Conservation (phyloP, 1,140 invertebrate genomes). For the Euglossa dilemma region DNA sequence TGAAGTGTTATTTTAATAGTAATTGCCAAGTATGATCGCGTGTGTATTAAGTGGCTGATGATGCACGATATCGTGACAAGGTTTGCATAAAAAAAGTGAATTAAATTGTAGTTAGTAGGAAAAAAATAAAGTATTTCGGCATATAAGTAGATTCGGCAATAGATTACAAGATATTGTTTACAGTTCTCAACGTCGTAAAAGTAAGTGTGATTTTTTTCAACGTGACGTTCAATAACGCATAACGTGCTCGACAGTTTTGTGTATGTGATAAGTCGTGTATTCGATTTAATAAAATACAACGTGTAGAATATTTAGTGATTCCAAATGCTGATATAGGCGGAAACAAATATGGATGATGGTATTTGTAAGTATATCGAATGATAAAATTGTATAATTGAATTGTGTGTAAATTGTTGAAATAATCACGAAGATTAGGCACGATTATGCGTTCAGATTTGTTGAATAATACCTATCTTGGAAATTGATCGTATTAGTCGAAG, state of each 20-base stretch:
- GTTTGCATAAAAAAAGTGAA: neutral
- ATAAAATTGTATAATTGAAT: neutral
- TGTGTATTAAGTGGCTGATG: neutral
- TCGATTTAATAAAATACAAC: neutral
- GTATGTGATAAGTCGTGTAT: neutral
- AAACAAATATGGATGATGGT: constrained; percentile 52
- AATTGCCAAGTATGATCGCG: too few relatives aligned
- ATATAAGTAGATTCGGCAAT: too few relatives aligned
- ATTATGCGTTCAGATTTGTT: neutral
- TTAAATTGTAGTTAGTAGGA: neutral
- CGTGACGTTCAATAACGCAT: too few relatives aligned
- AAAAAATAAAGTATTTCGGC: neutral
- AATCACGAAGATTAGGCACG: neutral
- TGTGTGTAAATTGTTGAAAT: neutral
- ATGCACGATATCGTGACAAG: neutral
- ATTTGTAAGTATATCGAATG: constrained; percentile 56
- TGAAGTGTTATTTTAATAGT: too few relatives aligned
- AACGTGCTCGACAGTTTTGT: neutral
- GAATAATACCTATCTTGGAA: neutral
- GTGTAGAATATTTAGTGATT: neutral
- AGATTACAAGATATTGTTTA: neutral
- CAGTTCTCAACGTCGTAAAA: constrained; percentile 14
- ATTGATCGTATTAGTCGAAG: constrained; percentile 28
- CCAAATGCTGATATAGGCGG: constrained; percentile 1
- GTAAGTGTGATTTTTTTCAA: neutral